phyloP scores from a whole-genome alignment of 2,797 vertebrate species.

The Rhabdophis nuchalis region DNA sequence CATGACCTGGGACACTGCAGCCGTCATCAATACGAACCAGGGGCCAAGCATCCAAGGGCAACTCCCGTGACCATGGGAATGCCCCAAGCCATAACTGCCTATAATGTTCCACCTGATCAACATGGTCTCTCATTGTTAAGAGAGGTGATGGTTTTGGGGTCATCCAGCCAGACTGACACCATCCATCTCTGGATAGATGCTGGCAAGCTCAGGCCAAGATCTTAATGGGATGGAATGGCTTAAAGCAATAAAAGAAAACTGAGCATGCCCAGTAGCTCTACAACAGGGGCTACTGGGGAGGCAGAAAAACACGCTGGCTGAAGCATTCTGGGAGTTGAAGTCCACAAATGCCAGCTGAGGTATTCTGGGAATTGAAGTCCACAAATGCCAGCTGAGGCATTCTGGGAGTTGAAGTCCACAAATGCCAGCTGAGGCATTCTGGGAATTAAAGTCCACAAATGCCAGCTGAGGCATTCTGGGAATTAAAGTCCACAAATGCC shows the following conservation, averaged over 20 bases:
- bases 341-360: not conserved
- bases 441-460: too few relatives aligned
- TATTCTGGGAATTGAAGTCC: too few relatives aligned
- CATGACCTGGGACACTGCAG: too few relatives aligned
- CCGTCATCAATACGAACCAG: too few relatives aligned
- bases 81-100: not conserved
- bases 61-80: too few relatives aligned
- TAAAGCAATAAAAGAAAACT: not conserved
- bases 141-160: not conserved
- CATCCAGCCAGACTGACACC: not conserved
- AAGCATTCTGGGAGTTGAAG: not conserved
- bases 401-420: too few relatives aligned
- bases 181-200: not conserved
- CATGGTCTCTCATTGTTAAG: not conserved
- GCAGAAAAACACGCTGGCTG: not conserved
- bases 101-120: not conserved
- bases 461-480: not conserved
- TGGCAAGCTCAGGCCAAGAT: not conserved
- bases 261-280: not conserved
- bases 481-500: not conserved
- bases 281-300: not conserved
- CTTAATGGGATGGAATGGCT: not conserved
- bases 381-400: too few relatives aligned
- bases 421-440: too few relatives aligned
- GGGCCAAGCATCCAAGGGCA: too few relatives aligned